Base-by-base conservation (phyloP, 2,113 vertebrate species). In the Bubo blakistoni region DNA sequence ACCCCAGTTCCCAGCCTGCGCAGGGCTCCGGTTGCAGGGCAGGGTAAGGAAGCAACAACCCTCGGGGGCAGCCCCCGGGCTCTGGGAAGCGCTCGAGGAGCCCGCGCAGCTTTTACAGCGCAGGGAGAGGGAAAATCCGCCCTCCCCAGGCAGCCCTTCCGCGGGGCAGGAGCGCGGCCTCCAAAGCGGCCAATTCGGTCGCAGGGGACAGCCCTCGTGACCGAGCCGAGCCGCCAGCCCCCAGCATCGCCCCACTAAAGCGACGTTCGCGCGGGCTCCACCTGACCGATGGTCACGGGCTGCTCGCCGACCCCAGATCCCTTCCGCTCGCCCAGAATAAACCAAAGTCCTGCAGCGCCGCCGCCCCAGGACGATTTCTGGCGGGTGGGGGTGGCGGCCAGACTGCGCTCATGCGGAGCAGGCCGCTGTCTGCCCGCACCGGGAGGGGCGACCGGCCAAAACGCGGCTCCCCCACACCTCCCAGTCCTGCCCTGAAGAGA, bases 381-480 rank as follows among this genome's bases (percentile, higher is more conserved):
- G 9, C 27, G 34, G 17, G 24, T 5, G 70, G 22, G 70, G 52
- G 21, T 9, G 17, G 16, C 4, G 18, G 46, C 46, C 46, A 15
- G 69, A 9, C 44, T 13, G 29, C n/a, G 3, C 40, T 6, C 6
- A 5, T 2, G 12, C 10, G 4, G 32, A 36, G 32, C 32, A 11
- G 26, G 69, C 20, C 19, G 67, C 55, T 17, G 29, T 22, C 17
- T 30, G 36, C 46, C 54, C 25, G 5, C 17, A 12, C 10, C 13
- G 46, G 36, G n/a, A 65, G 16, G 29, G 44, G 30, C 2, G 2
- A 10, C 16, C 8, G 46, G 55, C 17, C 55, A 9, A 17, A 22
- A 25, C 4, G 3, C 5, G 21, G 20, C 38, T 44, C 32, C 36
- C 29, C 55, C 2, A 4, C 4, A 9, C 3, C 3, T 5, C 24